Conservation (phyloP, 2,113 vertebrate species). For the Oreochromis niloticus region DNA sequence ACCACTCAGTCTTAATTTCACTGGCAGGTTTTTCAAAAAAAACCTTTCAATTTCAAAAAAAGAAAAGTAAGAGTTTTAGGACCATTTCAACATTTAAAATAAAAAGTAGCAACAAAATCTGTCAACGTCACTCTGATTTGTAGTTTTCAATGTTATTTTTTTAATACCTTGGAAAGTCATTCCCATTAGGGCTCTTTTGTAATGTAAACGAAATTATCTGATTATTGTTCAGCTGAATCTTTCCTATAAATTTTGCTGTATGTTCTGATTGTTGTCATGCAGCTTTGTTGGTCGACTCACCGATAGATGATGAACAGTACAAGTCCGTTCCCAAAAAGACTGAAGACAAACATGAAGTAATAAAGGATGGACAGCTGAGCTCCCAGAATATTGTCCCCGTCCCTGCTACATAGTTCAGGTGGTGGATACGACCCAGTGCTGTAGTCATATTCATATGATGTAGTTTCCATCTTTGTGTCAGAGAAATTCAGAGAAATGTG, state of each 20-base stretch:
- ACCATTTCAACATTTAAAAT: background rate
- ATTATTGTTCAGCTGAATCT: background rate
- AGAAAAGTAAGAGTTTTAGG: background rate
- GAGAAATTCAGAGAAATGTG: background rate
- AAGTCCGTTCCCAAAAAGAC: constrained; percentile 70
- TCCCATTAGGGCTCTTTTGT: background rate
- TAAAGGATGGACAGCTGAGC: constrained; percentile 64
- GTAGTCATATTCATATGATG: background rate
- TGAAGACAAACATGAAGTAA: constrained; percentile 72
- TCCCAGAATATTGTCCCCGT: constrained; percentile 18
- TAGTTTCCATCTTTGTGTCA: background rate
- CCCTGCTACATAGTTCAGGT: background rate
- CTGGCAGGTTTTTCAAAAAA: background rate
- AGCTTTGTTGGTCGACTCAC: constrained; percentile 9
- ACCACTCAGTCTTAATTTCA: background rate
- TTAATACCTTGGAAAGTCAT: background rate
- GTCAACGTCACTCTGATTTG: background rate
- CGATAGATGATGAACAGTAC: constrained; percentile 75
- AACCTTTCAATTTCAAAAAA: background rate
- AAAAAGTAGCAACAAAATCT: background rate
- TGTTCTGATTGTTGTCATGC: background rate
- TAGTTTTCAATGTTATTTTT: background rate
- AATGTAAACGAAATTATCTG: background rate
- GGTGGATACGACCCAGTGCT: background rate
- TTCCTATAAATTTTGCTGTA: background rate